A percentile compares a stretch with the other conserved stretches of the same genome.
Evolutionary conservation across 2,113 vertebrate genomes (phyloP).

Genomic region (Solenodon paradoxus): DNA sequence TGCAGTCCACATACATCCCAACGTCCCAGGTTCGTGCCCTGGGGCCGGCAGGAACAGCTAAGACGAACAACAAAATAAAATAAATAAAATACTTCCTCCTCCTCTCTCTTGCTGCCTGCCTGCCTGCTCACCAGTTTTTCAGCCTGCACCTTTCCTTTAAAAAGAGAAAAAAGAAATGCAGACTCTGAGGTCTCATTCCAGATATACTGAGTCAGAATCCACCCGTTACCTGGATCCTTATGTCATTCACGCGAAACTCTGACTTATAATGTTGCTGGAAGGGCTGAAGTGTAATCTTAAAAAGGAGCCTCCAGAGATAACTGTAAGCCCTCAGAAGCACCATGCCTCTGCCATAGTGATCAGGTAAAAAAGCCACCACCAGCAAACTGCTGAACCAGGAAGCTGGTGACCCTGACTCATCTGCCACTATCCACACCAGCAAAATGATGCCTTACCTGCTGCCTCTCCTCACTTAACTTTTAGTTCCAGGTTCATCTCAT

Average conservation of each 20-base stretch:
- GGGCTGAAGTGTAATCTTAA: not conserved
- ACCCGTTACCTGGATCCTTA: not conserved
- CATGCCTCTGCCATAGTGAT: not conserved
- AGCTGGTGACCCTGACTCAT: not conserved
- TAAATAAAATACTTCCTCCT: too few species aligned
- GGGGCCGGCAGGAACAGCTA: too few species aligned
- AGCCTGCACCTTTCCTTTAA: too few species aligned
- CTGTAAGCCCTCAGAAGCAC: not conserved
- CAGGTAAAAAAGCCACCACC: not conserved
- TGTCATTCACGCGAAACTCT: not conserved
- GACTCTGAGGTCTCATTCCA: not conserved
- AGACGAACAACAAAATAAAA: too few species aligned
- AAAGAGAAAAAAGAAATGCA: too few species aligned
- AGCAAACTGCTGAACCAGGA: not conserved
- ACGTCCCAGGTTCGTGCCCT: too few species aligned
- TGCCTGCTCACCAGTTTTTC: too few species aligned
- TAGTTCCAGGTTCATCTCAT: not conserved
- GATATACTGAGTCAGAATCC: not conserved
- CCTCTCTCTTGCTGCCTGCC: too few species aligned
- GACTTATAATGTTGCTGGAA: not conserved
- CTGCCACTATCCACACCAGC: not conserved
- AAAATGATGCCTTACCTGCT: not conserved
- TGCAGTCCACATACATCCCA: too few species aligned
- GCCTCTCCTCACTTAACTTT: not conserved
- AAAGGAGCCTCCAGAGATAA: not conserved